Percentiles rank a stretch among this genome's conserved stretches.
These are phyloP conservation scores for Lampris megalopsis DNA, from an alignment of 2,113 vertebrate species.

Conservation along the genomic window DNA sequence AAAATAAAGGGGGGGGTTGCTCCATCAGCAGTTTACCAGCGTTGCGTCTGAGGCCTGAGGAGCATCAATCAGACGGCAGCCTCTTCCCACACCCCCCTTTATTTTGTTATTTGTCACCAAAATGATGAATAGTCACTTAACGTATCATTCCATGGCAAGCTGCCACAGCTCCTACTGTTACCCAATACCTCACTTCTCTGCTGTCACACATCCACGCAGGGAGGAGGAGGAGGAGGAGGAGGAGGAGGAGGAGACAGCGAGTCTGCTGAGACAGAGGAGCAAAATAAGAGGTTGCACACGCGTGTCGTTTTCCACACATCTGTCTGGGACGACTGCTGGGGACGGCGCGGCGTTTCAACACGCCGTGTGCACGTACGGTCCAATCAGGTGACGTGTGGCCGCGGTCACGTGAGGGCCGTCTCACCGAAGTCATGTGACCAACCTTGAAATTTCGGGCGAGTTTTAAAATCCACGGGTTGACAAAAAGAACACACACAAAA, in stretches of 20 bases:
- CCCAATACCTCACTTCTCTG: conserved; percentile 59
- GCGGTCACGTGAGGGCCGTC: too few species aligned
- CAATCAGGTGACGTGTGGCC: too few species aligned
- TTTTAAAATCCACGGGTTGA: too few species aligned
- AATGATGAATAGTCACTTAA: conserved; percentile 76
- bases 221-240: conserved; percentile 23
- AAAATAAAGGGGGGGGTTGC: neutral
- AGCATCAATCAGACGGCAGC: conserved; percentile 58
- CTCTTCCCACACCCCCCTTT: conserved; percentile 57
- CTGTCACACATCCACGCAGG: conserved; percentile 56
- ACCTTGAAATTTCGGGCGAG: too few species aligned
- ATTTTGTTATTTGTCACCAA: conserved; percentile 69
- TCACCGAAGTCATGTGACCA: too few species aligned
- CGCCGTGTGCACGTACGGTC: too few species aligned
- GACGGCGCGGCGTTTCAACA: too few species aligned
- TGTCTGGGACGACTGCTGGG: too few species aligned
- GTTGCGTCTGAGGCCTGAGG: conserved; percentile 40
- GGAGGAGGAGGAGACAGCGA: too few species aligned
- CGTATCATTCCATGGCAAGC: conserved; percentile 61
- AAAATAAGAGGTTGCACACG: conserved; percentile 47
- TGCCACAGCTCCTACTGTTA: conserved; percentile 58
- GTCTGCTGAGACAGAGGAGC: conserved; percentile 40
- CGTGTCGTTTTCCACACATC: conserved; percentile 31
- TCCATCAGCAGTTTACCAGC: conserved; percentile 35
- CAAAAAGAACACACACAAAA: too few species aligned